phyloP scores from a whole-genome alignment of 1,140 invertebrate species.

The Euura lappo region DNA sequence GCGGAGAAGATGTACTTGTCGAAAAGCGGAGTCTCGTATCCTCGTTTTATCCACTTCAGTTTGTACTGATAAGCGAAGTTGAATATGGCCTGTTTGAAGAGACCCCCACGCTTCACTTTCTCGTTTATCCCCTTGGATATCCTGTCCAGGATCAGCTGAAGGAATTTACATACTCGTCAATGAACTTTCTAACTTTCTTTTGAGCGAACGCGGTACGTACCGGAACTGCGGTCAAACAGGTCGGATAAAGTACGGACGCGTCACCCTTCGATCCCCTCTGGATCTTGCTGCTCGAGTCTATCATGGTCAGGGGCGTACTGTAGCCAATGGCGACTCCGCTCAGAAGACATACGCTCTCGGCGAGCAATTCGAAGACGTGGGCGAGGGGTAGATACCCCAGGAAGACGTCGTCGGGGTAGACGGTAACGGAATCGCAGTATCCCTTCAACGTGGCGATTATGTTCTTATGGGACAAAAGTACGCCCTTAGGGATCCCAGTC shows the following conservation, averaged over 20 bases:
- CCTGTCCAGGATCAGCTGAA: conserved; percentile 90
- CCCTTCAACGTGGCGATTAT: conserved; percentile 88
- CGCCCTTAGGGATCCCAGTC: conserved; percentile 89
- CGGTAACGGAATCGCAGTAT: conserved; percentile 81
- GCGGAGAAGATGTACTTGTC: conserved; percentile 66
- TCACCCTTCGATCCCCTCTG: conserved; percentile 92
- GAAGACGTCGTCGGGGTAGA: conserved; percentile 80
- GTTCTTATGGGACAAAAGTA: conserved; percentile 88
- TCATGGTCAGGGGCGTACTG: conserved; percentile 92
- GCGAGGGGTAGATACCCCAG: conserved; percentile 96
- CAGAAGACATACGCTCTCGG: conserved; percentile 75
- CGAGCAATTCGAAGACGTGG: conserved; percentile 94
- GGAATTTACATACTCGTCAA: conserved; percentile 30
- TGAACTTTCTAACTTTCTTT: not conserved
- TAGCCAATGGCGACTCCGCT: conserved; percentile 96
- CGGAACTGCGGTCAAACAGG: conserved; percentile 94
- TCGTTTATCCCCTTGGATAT: conserved; percentile 95
- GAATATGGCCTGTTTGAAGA: conserved; percentile 81
- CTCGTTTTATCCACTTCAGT: conserved; percentile 80
- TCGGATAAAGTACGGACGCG: conserved; percentile 87
- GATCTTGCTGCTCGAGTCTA: conserved; percentile 95
- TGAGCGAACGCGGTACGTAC: conserved; percentile 61
- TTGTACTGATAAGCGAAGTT: conserved; percentile 94
- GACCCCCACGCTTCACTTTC: conserved; percentile 81
- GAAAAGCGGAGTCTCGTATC: conserved; percentile 83